Evolutionary conservation across 2,797 vertebrate species (phyloP).

Genomic region (Paguma larvata): DNA sequence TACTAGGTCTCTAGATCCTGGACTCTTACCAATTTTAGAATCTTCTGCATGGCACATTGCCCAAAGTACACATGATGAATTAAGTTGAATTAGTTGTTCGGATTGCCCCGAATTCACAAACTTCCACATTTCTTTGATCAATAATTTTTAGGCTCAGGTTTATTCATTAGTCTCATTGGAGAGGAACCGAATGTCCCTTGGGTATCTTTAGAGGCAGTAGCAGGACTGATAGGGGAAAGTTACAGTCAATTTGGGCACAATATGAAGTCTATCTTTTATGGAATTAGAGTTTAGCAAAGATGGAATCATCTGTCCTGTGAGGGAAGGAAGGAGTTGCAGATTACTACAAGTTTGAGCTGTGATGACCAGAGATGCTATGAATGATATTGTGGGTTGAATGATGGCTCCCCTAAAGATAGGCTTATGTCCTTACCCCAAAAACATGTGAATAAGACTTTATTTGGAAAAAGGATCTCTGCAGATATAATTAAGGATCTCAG

Average conservation of each 20-base stretch:
- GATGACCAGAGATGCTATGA: not conserved
- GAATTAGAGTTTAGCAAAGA: constrained; percentile 18
- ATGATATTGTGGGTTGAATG: not conserved
- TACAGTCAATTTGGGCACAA: not conserved
- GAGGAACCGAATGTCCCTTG: not conserved
- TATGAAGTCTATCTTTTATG: not conserved
- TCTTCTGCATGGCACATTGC: not conserved
- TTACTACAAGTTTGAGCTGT: not conserved
- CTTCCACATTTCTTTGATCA: not conserved
- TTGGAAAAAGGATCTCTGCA: not conserved
- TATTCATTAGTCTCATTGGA: not conserved
- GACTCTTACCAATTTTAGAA: not conserved
- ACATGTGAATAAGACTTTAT: not conserved
- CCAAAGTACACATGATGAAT: not conserved
- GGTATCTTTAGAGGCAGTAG: not conserved
- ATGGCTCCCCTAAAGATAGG: not conserved
- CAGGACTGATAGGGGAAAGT: not conserved
- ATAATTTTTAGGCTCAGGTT: not conserved
- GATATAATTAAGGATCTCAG: not conserved
- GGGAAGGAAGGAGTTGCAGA: not conserved
- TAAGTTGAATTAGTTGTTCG: constrained; percentile 32
- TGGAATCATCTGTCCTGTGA: not conserved
- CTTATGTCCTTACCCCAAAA: not conserved
- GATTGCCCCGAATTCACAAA: not conserved
- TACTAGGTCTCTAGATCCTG: not conserved